Conservation (phyloP, 2,113 vertebrate genomes). For the Muntiacus reevesi region DNA sequence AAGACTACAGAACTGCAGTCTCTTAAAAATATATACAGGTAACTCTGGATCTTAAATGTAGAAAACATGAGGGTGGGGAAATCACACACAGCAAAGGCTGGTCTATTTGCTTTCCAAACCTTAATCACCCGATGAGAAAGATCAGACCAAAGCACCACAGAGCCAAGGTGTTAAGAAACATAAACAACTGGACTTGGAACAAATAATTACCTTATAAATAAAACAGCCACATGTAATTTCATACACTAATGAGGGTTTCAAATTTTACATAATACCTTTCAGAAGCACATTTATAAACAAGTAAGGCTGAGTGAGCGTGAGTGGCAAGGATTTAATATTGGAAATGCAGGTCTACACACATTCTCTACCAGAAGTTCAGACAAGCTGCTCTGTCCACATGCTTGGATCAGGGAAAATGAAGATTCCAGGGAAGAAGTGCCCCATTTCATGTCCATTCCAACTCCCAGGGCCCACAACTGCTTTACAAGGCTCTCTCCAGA, state of each 20-base stretch:
- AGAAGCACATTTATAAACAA: neutral
- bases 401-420: neutral
- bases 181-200: neutral
- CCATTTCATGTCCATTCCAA: neutral
- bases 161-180: neutral
- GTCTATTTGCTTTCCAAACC: neutral
- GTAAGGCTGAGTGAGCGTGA: no score
- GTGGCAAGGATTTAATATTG: neutral
- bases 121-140: neutral
- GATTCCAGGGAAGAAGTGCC: neutral
- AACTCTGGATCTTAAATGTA: neutral
- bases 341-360: neutral
- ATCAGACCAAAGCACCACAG: neutral
- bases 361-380: neutral
- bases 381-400: no score
- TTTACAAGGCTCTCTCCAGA: neutral
- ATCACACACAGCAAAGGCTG: neutral
- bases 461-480: fast-evolving
- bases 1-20: neutral
- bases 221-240: neutral
- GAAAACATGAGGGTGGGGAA: no score
- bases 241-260: neutral
- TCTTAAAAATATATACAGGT: neutral
- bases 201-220: neutral
- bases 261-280: neutral